Evolutionary conservation across 1,140 invertebrate genomes (phyloP).

Genomic region (Rhizoglyphus robini): DNA sequence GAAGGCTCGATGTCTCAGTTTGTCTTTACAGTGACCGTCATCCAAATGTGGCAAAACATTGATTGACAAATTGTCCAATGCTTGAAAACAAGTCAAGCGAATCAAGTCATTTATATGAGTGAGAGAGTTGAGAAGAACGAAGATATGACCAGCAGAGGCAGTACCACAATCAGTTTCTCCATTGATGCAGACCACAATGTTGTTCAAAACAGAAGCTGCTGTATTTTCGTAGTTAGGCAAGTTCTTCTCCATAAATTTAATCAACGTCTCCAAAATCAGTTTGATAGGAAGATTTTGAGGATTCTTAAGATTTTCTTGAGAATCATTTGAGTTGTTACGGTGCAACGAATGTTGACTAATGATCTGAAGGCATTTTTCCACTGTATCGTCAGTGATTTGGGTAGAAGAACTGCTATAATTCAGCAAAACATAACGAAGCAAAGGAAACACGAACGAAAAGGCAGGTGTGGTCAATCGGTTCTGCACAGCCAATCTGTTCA

Average conservation of each 20-base stretch:
- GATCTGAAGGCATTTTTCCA: conserved; percentile 44
- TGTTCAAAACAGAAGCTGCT: conserved; percentile 56
- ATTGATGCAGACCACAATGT: conserved; percentile 54
- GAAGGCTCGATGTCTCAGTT: conserved; percentile 55
- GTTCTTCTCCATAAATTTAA: conserved; percentile 58
- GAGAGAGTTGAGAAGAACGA: conserved; percentile 57
- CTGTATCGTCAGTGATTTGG: conserved; percentile 40
- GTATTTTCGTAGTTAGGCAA: conserved; percentile 52
- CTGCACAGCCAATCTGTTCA: conserved; percentile 19
- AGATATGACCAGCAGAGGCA: conserved; percentile 54
- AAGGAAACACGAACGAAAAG: conserved; percentile 68
- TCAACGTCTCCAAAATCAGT: conserved; percentile 61
- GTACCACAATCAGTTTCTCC: conserved; percentile 45
- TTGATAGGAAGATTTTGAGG: conserved; percentile 61
- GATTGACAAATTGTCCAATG: conserved; percentile 25
- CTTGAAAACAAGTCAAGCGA: conserved; percentile 60
- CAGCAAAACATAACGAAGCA: conserved; percentile 52
- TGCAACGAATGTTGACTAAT: conserved; percentile 55
- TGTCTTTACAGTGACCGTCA: conserved; percentile 42
- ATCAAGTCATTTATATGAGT: conserved; percentile 54
- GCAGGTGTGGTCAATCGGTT: conserved; percentile 48
- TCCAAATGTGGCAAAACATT: conserved; percentile 18
- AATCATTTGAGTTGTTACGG: conserved; percentile 33
- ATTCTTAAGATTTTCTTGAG: conserved; percentile 35
- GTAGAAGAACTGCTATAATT: conserved; percentile 26